Evolutionary conservation across 2,113 vertebrate species (phyloP).

Genomic region (Laticauda colubrina): DNA sequence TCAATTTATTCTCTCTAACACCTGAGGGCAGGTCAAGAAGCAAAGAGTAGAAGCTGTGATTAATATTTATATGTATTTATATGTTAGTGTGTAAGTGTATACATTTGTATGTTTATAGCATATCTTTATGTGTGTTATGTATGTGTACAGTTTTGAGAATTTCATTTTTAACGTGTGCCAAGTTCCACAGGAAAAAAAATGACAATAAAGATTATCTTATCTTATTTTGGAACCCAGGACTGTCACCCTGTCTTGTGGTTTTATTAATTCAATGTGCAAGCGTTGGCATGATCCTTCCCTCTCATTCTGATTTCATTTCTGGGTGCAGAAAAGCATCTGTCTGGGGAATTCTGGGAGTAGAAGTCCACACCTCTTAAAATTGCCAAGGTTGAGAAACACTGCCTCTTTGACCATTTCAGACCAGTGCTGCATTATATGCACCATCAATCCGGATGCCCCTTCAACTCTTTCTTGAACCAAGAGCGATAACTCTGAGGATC

Average conservation of each 20-base stretch:
- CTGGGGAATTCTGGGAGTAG: neutral
- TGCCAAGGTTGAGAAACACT: neutral
- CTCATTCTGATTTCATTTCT: neutral
- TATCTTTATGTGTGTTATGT: too few species aligned
- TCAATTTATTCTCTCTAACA: too few species aligned
- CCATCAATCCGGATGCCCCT: neutral
- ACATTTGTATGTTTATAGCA: too few species aligned
- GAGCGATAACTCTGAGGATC: neutral
- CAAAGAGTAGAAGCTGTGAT: too few species aligned
- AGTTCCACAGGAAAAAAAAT: too few species aligned
- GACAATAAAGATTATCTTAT: too few species aligned
- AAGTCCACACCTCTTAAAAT: neutral
- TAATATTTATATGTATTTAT: too few species aligned
- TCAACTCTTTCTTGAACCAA: neutral
- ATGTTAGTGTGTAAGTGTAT: too few species aligned
- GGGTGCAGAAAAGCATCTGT: neutral
- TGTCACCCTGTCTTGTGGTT: neutral
- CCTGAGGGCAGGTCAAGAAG: too few species aligned
- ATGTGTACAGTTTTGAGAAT: too few species aligned
- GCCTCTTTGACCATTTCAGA: neutral
- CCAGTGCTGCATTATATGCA: neutral
- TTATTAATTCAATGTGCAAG: neutral
- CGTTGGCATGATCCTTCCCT: neutral
- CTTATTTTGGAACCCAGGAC: neutral
- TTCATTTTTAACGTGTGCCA: too few species aligned